These are phyloP conservation scores for Eristalis tenax DNA, from an alignment of 2,888 invertebrate species.

Conservation along the genomic window DNA sequence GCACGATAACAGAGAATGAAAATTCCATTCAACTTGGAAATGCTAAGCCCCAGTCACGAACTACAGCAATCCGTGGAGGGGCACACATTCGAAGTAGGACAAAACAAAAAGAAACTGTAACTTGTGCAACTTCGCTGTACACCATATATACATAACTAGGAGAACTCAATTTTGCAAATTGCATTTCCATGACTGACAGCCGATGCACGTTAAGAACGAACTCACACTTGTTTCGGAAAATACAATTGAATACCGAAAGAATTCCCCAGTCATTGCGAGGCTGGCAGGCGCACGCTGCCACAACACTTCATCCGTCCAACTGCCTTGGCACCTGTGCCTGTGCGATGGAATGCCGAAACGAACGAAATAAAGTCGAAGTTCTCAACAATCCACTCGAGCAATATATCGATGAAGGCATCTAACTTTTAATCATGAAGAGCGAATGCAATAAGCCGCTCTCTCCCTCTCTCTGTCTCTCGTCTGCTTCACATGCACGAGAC, in stretches of 20 bases:
- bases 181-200: background rate
- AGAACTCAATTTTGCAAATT: background rate
- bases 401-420: background rate
- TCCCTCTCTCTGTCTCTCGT: background rate
- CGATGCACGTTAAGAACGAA: background rate
- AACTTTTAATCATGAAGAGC: background rate
- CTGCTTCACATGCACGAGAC: background rate
- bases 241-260: background rate
- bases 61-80: too few relatives aligned
- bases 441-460: background rate
- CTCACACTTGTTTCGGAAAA: background rate
- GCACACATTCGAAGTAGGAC: too few relatives aligned
- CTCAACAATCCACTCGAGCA: slow-evolving; percentile 1
- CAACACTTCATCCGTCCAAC: background rate
- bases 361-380: slow-evolving; percentile 2
- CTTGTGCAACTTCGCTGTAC: background rate
- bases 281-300: background rate
- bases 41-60: too few relatives aligned
- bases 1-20: too few relatives aligned
- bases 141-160: background rate
- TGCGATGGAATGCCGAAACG: slow-evolving; percentile 1
- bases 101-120: background rate
- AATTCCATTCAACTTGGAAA: too few relatives aligned
- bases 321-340: background rate
- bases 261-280: background rate